Conservation (phyloP, 2,797 vertebrate species). For the Sciurus carolinensis region DNA sequence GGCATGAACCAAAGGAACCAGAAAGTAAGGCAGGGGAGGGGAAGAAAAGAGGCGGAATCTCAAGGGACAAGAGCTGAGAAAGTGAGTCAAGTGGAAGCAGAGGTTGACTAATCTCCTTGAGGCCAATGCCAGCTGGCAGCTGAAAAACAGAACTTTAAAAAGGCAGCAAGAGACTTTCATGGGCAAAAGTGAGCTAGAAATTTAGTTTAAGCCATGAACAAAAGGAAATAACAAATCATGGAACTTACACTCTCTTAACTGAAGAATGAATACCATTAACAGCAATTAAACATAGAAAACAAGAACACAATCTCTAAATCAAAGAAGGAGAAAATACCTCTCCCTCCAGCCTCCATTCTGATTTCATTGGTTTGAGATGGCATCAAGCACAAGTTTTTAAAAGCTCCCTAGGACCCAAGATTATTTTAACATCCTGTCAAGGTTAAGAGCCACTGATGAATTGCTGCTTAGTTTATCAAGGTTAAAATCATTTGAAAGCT, state of each 20-base stretch:
- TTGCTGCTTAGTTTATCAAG: conserved; percentile 1
- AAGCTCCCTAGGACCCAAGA: background rate
- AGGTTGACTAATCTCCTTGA: background rate
- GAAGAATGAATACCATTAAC: conserved; percentile 21
- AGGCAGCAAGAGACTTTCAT: background rate
- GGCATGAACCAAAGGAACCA: background rate
- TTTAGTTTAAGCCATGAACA: conserved; percentile 5
- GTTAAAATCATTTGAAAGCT: background rate
- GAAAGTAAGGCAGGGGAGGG: background rate
- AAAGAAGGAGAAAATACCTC: background rate
- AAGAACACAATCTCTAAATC: background rate
- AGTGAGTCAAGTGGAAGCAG: conserved; percentile 1
- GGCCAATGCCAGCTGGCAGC: background rate
- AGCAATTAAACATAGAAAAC: conserved; percentile 23
- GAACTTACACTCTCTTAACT: background rate
- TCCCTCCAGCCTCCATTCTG: background rate
- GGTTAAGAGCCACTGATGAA: background rate
- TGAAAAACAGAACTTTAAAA: conserved; percentile 17
- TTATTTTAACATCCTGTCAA: background rate
- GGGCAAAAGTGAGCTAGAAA: background rate
- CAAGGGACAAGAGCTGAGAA: background rate
- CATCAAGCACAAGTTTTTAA: background rate
- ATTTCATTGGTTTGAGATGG: background rate
- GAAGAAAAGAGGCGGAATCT: background rate
- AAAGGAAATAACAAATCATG: conserved; percentile 39